Evolutionary conservation across 2,797 vertebrate genomes (phyloP), one percentile per base, ranked within the genome.

Genomic region (Scolopax rusticola): DNA sequence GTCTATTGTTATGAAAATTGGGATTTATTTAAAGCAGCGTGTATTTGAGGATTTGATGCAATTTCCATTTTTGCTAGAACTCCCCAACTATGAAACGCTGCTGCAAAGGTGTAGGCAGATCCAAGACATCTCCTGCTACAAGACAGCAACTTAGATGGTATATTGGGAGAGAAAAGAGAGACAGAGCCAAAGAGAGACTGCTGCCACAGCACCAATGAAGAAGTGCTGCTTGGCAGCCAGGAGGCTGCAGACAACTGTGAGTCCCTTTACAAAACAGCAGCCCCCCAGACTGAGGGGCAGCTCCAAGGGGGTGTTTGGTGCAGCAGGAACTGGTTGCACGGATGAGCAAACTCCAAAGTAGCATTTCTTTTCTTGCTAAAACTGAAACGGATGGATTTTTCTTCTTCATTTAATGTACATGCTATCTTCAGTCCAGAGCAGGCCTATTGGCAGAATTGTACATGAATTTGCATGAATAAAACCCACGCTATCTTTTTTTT

Each of bases 1-100:
- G 70, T 4, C 86, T 54, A 89, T 94, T 96, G 77, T 96, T 53
- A 95, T 96, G 91, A 94, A 95, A 91, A 96, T 96, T n/a, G 12
- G 6, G 63, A 56, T 47, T 92, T 93, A 94, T 89, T 96, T 95
- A 89, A 96, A 93, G 92, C n/a, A 16, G 15, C 8, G 21, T 78
- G 38, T 70, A 40, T 50, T 50, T 30, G 59, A 94, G 67, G 61
- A 67, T 68, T 86, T 43, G 24, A 89, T 69, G 38, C 53, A 32
- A 48, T 71, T 77, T 80, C 87, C 80, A 85, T 68, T 90, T 89
- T 68, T 81, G 54, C 48, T 81, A 25, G 24, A 73, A 76, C 47
- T 64, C 40, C 27, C 38, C 64, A 70, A 10, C 95, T 93, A 92
- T 14, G 81, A 90, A 95, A 85, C 67, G 30, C 20, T 60, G 63